phyloP scores from a whole-genome alignment of 2,797 vertebrate species.

The Benthosema pterotum region DNA sequence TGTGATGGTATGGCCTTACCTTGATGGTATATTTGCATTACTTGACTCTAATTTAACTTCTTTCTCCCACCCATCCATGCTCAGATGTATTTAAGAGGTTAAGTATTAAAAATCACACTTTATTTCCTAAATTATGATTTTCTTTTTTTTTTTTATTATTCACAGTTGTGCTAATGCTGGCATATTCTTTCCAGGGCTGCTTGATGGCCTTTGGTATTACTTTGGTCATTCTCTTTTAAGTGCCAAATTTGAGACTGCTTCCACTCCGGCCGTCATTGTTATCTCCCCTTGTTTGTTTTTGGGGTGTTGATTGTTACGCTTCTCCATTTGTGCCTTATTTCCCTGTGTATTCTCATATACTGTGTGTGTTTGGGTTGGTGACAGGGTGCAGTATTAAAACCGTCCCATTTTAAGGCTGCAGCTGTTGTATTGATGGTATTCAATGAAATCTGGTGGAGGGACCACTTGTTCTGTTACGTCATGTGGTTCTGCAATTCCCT shows the following conservation, averaged over 20 bases:
- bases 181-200: conserved; percentile 1
- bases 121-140: conserved; percentile 20
- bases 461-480: conserved; percentile 45
- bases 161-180: conserved; percentile 13
- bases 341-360: conserved; percentile 67
- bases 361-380: conserved; percentile 50
- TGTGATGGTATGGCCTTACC: conserved; percentile 43
- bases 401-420: conserved; percentile 39
- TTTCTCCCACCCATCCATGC: conserved; percentile 20
- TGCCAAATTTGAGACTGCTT: conserved; percentile 69
- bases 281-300: conserved; percentile 9
- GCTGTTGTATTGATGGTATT: conserved; percentile 21
- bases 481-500: conserved; percentile 36
- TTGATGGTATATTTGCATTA: conserved; percentile 21
- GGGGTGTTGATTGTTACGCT: conserved; percentile 31
- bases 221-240: conserved; percentile 45
- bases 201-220: conserved; percentile 1
- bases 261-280: conserved; percentile 27
- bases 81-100: conserved; percentile 30
- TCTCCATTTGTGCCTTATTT: conserved; percentile 84
- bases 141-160: conserved; percentile 21
- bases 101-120: conserved; percentile 12
- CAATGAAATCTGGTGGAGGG: conserved; percentile 40
- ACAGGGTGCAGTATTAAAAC: conserved; percentile 66
- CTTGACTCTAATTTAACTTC: conserved; percentile 1